Evolutionary conservation across 2,113 vertebrate species (phyloP), one percentile per base, ranked within the genome.

Genomic region (Tringa solitaria): DNA sequence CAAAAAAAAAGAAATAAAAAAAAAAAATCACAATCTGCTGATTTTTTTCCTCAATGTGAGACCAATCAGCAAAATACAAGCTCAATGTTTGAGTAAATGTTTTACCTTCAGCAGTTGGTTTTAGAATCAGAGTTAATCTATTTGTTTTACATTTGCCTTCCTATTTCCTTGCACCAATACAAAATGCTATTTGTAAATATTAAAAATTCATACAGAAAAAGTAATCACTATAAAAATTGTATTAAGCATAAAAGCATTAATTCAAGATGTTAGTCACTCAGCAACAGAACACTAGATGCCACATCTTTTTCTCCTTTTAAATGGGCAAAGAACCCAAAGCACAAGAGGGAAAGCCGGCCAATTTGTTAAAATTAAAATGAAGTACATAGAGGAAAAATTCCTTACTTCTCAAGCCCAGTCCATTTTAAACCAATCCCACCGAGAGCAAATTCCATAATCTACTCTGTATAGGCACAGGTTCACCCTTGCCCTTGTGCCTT

Each of bases 151-250:
- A 22, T 75, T 89, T 75, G 46, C 21, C 45, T 91, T 87, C 87
- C 35, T 46, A 46, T 61, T 87, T 65, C 43, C 41, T 70, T 56
- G 51, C 50, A 87, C 72, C 32, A 30, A 41, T 50, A 51, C 33
- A 65, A 92, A 87, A 84, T 26, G 22, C 45, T 45, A 92, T 92
- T 75, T 70, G 61, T 75, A 87, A 94, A 69, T 50, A 89, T 92
- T 75, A 95, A 95, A 83, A 89, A 92, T 87, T 90, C 77, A 94
- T 89, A 56, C 24, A 65, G 39, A 83, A 94, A 83, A 61, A 56
- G 43, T 65, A 79, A 83, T 84, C 2, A 1, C 17, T 75, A 79
- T 92, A 89, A 92, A 94, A 92, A 75, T 21, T 70, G 51, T 72
- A 84, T 90, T 87, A 84, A 67, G 67, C 33, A 41, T 32, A 46